Conservation (phyloP, 2,797 vertebrate species). For the Ammospiza maritima region DNA sequence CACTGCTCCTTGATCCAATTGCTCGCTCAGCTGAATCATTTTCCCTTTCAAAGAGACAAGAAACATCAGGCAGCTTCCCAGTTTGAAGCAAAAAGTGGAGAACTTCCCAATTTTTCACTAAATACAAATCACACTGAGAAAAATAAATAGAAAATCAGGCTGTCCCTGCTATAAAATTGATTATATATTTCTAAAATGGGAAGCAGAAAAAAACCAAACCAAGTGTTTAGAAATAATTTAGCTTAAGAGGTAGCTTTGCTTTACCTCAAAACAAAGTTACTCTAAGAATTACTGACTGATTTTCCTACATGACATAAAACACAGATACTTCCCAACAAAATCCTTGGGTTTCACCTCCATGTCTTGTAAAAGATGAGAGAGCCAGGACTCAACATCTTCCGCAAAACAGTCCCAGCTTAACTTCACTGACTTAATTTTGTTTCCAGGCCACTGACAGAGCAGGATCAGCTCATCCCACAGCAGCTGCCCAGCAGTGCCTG, state of each 20-base stretch:
- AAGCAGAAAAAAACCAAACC: not conserved
- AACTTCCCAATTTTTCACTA: not conserved
- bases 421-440: not conserved
- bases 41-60: not conserved
- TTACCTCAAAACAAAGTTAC: not conserved
- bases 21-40: not conserved
- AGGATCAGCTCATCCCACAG: not conserved
- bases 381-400: not conserved
- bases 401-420: not conserved
- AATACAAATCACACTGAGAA: not conserved
- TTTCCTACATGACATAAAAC: not conserved
- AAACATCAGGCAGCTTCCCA: not conserved
- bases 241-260: not conserved
- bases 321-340: not conserved
- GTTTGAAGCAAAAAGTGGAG: not conserved
- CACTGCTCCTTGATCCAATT: not conserved
- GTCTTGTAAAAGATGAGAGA: not conserved
- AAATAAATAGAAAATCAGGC: not conserved
- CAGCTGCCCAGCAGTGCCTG: not conserved
- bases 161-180: not conserved
- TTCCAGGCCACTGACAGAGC: not conserved
- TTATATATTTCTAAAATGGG: not conserved
- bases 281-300: not conserved
- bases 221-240: not conserved
- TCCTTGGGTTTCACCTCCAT: not conserved